A percentile compares a stretch with the other conserved stretches of the same genome.
Conservation (phyloP, 2,888 invertebrate genomes). For the Cryptocephalus primarius region DNA sequence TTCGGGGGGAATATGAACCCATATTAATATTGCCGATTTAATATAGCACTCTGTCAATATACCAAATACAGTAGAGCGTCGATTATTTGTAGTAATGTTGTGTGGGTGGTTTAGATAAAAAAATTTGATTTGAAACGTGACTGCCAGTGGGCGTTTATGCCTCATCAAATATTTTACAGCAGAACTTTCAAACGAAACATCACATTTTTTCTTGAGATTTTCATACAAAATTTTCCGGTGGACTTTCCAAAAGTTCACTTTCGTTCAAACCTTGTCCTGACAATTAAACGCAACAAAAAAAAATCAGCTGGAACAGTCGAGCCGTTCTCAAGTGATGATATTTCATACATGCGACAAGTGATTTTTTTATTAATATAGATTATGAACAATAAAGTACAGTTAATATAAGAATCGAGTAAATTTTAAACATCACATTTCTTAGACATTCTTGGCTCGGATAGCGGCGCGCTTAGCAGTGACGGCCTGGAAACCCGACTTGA, state of each 20-base stretch:
- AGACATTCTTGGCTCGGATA: background rate
- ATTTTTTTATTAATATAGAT: no score
- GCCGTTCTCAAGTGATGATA: background rate
- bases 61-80: no score
- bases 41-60: no score
- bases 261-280: background rate
- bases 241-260: background rate
- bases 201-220: background rate
- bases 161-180: no score
- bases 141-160: no score
- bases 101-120: no score
- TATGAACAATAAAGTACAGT: no score
- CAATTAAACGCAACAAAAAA: background rate
- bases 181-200: background rate
- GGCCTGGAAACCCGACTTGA: constrained; percentile 98
- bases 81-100: no score
- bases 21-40: no score
- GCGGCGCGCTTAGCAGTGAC: constrained; percentile 96
- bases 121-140: no score
- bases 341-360: background rate
- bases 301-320: background rate
- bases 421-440: background rate
- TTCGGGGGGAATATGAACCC: no score
- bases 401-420: no score
- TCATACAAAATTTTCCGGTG: background rate